Conservation (phyloP, 2,113 vertebrate genomes). For the Zosterops borbonicus region DNA sequence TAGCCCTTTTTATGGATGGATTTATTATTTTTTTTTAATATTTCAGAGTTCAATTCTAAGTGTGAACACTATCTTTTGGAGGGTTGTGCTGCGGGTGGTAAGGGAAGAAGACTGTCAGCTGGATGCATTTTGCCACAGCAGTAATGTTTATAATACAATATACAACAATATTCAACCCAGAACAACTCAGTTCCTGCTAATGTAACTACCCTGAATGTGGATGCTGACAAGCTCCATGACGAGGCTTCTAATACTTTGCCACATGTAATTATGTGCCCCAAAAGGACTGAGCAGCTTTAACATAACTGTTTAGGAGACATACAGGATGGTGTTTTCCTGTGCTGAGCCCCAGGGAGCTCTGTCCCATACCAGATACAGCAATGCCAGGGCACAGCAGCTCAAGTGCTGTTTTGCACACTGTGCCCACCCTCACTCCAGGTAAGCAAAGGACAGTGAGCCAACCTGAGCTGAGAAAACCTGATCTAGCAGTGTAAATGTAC, state of each 20-base stretch:
- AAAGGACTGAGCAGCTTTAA: neutral
- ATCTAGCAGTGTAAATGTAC: neutral
- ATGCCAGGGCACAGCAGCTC: neutral
- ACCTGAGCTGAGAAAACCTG: neutral
- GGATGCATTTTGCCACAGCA: neutral
- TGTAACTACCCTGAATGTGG: neutral
- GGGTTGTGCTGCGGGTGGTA: neutral
- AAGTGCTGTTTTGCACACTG: neutral
- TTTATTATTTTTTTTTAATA: neutral
- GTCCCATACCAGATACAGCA: neutral
- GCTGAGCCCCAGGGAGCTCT: neutral
- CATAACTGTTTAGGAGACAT: neutral
- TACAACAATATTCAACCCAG: neutral
- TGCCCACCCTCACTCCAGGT: neutral
- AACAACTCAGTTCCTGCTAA: neutral
- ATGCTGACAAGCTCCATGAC: neutral
- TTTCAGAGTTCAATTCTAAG: neutral
- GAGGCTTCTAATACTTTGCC: neutral
- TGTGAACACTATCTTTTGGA: neutral
- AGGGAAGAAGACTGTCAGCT: neutral
- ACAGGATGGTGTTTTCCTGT: neutral
- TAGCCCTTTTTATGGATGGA: neutral
- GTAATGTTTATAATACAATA: neutral
- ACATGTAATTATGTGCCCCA: neutral
- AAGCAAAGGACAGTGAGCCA: neutral